phyloP scores from a whole-genome alignment of 2,888 invertebrate genomes.

The Synergus laeviventris region DNA sequence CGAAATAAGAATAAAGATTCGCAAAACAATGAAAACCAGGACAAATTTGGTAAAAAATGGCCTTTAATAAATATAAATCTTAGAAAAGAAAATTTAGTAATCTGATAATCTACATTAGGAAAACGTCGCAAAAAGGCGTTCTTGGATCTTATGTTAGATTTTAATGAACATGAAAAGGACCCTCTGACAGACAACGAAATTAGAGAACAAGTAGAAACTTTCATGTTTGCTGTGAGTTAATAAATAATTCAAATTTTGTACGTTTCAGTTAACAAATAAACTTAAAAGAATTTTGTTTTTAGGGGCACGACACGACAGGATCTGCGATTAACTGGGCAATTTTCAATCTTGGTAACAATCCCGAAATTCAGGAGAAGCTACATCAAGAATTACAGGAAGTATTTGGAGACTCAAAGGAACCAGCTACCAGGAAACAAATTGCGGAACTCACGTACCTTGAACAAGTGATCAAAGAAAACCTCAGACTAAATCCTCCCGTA shows the following conservation, averaged over 20 bases:
- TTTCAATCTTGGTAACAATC: conserved; percentile 76
- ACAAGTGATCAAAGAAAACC: conserved; percentile 79
- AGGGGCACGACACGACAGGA: conserved; percentile 78
- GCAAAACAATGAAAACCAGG: conserved; percentile 10
- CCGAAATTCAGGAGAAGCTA: conserved; percentile 76
- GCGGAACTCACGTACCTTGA: conserved; percentile 78
- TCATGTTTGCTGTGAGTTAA: conserved; percentile 82
- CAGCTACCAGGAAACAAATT: conserved; percentile 69
- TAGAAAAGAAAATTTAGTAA: neutral
- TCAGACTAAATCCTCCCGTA: conserved; percentile 79
- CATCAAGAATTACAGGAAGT: conserved; percentile 75
- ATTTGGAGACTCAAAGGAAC: conserved; percentile 65
- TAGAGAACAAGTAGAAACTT: conserved; percentile 85
- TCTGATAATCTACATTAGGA: neutral
- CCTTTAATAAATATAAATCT: neutral
- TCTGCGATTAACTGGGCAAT: conserved; percentile 77
- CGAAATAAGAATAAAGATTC: conserved; percentile 39
- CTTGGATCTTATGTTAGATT: conserved; percentile 82
- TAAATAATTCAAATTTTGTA: conserved; percentile 27
- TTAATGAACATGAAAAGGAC: conserved; percentile 78
- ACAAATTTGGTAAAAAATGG: conserved; percentile 33
- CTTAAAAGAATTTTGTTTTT: neutral
- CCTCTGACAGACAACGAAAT: conserved; percentile 80
- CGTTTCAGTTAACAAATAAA: conserved; percentile 41
- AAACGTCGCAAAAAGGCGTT: conserved; percentile 62